Evolutionary conservation across 2,888 invertebrate species (phyloP).

Genomic region (Altica lythri): DNA sequence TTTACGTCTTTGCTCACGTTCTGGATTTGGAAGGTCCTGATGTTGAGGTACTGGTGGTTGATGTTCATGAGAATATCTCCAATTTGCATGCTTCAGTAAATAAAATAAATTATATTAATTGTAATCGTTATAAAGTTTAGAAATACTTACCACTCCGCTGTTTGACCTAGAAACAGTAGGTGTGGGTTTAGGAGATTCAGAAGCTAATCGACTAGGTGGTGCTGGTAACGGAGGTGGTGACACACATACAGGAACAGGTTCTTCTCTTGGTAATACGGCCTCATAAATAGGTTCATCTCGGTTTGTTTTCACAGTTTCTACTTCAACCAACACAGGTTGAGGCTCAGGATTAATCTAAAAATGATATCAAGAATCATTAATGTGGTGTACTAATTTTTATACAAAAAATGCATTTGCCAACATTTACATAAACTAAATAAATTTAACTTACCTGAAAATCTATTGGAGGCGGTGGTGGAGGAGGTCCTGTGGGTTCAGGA

Average conservation of each 20-base stretch:
- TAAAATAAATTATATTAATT: constrained; percentile 1
- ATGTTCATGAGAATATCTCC: constrained; percentile 47
- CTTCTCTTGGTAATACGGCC: constrained; percentile 76
- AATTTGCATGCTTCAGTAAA: constrained; percentile 49
- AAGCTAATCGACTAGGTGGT: constrained; percentile 57
- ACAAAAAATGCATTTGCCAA: background rate
- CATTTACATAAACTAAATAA: background rate
- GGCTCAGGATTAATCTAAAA: constrained; percentile 31
- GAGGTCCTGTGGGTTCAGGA: constrained; percentile 74
- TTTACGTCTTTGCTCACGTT: constrained; percentile 79
- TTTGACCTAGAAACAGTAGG: constrained; percentile 60
- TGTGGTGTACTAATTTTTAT: no score
- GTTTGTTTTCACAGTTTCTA: constrained; percentile 39
- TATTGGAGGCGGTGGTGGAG: constrained; percentile 62
- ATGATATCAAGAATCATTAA: no score
- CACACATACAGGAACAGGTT: constrained; percentile 49
- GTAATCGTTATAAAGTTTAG: background rate
- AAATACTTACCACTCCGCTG: constrained; percentile 57
- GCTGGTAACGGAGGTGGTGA: constrained; percentile 58
- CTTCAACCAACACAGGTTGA: constrained; percentile 34
- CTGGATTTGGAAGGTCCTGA: constrained; percentile 57
- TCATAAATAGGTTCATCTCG: constrained; percentile 82
- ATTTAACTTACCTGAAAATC: constrained; percentile 48
- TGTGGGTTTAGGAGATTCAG: constrained; percentile 60
- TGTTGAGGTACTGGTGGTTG: constrained; percentile 24